These are phyloP conservation scores for Xyliphius kryptos DNA, from an alignment of 2,113 vertebrate genomes.

Conservation along the genomic window DNA sequence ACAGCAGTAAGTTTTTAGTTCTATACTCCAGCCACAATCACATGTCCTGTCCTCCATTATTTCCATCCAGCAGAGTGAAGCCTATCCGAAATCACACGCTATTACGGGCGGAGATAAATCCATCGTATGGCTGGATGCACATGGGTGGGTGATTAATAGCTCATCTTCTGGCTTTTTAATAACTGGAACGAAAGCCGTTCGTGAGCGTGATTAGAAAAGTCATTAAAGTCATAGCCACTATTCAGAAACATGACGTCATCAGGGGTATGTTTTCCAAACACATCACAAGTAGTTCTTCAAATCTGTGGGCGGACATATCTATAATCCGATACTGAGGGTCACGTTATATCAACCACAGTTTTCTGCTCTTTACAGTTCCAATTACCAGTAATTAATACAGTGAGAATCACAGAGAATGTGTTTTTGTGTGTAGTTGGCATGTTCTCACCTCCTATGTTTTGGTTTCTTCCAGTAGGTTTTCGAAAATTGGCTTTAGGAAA, in stretches of 20 bases:
- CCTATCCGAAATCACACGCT: conserved; percentile 13
- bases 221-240: conserved; percentile 26
- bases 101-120: conserved; percentile 29
- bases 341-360: too few relatives aligned
- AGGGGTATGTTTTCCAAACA: too few relatives aligned
- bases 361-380: too few relatives aligned
- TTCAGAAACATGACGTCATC: not conserved
- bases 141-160: conserved; percentile 24
- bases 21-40: not conserved
- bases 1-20: not conserved
- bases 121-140: conserved; percentile 28
- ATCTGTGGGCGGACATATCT: too few relatives aligned
- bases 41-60: not conserved
- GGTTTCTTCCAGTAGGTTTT: too few relatives aligned
- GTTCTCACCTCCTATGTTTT: too few relatives aligned
- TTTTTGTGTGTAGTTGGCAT: too few relatives aligned
- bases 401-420: too few relatives aligned
- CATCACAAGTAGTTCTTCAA: too few relatives aligned
- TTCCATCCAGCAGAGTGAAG: conserved; percentile 12
- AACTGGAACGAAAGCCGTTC: conserved; percentile 18
- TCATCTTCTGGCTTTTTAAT: conserved; percentile 36
- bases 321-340: too few relatives aligned
- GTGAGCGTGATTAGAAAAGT: conserved; percentile 35
- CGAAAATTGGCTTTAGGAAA: too few relatives aligned
- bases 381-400: too few relatives aligned